phyloP scores from a whole-genome alignment of 2,113 vertebrate genomes.

The Atlantisia rogersi region DNA sequence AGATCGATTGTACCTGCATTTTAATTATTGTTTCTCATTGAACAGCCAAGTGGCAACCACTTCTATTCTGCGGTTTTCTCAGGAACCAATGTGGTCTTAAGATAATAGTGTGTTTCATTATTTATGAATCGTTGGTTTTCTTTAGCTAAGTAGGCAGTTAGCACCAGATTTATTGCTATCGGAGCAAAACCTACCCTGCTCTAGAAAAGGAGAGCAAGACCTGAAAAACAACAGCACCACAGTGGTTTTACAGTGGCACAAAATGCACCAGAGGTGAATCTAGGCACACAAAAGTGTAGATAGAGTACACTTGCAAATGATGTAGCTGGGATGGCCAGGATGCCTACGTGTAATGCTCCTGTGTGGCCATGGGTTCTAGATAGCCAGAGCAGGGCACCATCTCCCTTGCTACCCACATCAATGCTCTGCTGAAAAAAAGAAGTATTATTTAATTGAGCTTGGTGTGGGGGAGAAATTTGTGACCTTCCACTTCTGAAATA shows the following conservation, averaged over 20 bases:
- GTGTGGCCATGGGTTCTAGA: accelerated
- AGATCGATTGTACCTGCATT: background rate
- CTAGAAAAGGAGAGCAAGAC: background rate
- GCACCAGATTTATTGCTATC: background rate
- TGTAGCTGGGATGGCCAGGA: background rate
- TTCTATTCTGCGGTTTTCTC: background rate
- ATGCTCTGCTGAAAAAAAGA: background rate
- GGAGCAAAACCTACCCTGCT: background rate
- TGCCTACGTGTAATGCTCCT: accelerated
- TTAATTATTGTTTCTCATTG: background rate
- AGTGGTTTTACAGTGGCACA: background rate
- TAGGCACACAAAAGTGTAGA: background rate
- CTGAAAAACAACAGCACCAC: background rate
- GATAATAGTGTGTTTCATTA: background rate
- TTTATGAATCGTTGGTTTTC: background rate
- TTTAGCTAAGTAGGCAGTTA: background rate
- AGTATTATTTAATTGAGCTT: background rate
- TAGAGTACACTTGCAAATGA: background rate
- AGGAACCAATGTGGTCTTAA: background rate
- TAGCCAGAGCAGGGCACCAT: background rate
- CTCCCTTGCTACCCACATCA: background rate
- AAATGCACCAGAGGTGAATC: background rate
- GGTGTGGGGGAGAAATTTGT: background rate
- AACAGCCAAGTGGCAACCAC: background rate
- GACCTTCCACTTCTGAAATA: background rate